Evolutionary conservation across 37 sponge, comb jelly and placozoan genomes (phyloP), one percentile per base, ranked within the genome.

Genomic region (Cladorhizidae sp.): DNA sequence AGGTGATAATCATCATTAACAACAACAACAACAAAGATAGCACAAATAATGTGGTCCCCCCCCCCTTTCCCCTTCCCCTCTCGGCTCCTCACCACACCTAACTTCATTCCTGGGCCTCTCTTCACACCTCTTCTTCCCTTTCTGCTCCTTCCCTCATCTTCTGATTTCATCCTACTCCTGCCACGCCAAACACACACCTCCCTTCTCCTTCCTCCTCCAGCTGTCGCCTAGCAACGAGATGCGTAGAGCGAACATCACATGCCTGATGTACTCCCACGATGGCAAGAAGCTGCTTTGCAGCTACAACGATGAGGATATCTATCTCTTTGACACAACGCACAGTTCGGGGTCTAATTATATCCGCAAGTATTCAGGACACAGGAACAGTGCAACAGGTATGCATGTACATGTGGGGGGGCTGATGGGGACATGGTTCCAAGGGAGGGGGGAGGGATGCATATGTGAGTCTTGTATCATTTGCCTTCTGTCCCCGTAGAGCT

Each of bases 251-350:
- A 93, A 90, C 80, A 87, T 96, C 70, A 96, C 96, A 1, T 96
- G 96, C 72, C 80, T 93, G 18, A 89, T 93, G 45, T 96, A 96
- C 71, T 93, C 93, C 1, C 85, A 96, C 75, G 80, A 96, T 79
- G 96, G 96, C n/a, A 83, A 69, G 62, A 89, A 96, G 72, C 80
- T 97, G 31, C 40, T 97, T 23, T 89, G 90, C 49, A 97, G 93
- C 56, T 97, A 97, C 85, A 97, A 97, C 51, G 95, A 97, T 62
- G 97, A 97, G 20, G 92, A 91, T 77, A 97, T 97, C 25, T 97
- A 94, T 72, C 81, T 94, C 71, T 97, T 94, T 77, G 88, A 97
- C 61, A 78, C 93, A 31, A 65, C 65, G 23, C 89, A 94, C 63
- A 88, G 89, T 59, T 50, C 71, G 11, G 91, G 81, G 22, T 74